Evolutionary conservation across 2,113 vertebrate species (phyloP), one percentile per base, ranked within the genome.

Genomic region (Sinocyclocheilus maitianheensis): DNA sequence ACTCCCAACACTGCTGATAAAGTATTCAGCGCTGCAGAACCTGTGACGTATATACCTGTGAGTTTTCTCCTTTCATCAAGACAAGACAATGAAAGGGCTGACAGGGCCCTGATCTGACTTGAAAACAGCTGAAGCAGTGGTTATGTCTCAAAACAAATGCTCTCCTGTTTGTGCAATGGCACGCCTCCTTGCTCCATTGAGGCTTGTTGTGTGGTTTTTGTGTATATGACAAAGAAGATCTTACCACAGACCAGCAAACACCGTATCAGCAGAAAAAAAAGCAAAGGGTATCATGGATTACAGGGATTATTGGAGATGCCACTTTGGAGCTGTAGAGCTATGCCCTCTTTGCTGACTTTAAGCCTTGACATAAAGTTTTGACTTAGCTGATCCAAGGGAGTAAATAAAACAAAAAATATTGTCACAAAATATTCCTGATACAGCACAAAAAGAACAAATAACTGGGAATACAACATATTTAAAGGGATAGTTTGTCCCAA

Each of bases 221-320:
- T 62, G 5, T 62, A 20, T 80, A 80, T 80, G 55, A 80, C 34
- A n/a, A 60, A 37, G 77, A 65, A 87, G 85, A 87, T 83, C 71
- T 34, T 79, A 26, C 77, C 4, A 55, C 24, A 48, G 30, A 69
- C 74, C 80, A 63, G 77, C 81, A 67, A 67, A 18, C 24, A 37
- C 65, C 14, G 37, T 69, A 40, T 83, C 69, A 53, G 55, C 65
- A 26, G 22, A 67, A 60, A 55, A 48, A 43, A 48, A 76, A 80
- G 60, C 20, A 58, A 86, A 83, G 86, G 72, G 82, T 85, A 86
- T 89, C 88, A 84, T 75, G 83, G 91, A 91, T 94, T 91, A 90
- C 62, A 86, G 48, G 84, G 87, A 89, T 91, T 91, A 91, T 90
- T 89, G 90, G 88, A 90, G 79, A 84, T 58, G 86, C 84, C 80